Conservation (phyloP, 2,797 vertebrate genomes). For the Characodon lateralis region DNA sequence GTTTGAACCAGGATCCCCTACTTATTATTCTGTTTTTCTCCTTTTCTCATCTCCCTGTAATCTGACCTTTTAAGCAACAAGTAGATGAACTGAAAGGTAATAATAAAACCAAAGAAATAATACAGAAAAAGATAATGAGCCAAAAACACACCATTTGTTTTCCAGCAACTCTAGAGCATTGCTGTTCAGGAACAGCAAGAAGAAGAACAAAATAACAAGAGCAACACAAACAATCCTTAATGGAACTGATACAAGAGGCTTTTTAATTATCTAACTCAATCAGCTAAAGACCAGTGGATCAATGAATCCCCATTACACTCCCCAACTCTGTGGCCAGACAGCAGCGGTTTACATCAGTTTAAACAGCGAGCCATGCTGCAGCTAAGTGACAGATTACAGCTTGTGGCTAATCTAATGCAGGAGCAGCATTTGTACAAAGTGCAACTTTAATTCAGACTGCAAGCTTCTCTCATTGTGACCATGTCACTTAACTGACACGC, state of each 20-base stretch:
- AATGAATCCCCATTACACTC: slow-evolving; percentile 85
- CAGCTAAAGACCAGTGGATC: slow-evolving; percentile 85
- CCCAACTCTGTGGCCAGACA: slow-evolving; percentile 73
- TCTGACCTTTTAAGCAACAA: neutral
- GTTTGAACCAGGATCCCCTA: slow-evolving; percentile 37
- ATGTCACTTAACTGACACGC: slow-evolving; percentile 76
- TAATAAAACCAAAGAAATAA: slow-evolving; percentile 33
- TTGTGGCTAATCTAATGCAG: slow-evolving; percentile 83
- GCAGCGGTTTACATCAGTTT: slow-evolving; percentile 80
- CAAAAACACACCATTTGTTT: slow-evolving; percentile 39
- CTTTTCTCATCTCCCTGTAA: neutral
- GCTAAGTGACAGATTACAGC: slow-evolving; percentile 85
- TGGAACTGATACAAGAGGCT: slow-evolving; percentile 86
- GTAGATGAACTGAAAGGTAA: slow-evolving; percentile 6
- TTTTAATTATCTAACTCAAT: slow-evolving; percentile 90
- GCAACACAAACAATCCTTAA: slow-evolving; percentile 85
- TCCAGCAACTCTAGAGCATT: slow-evolving; percentile 52
- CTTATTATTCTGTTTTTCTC: slow-evolving; percentile 41
- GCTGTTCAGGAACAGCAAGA: slow-evolving; percentile 68
- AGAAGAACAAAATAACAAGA: slow-evolving; percentile 37
- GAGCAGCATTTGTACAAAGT: slow-evolving; percentile 74
- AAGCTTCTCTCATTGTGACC: slow-evolving; percentile 73
- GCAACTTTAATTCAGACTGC: slow-evolving; percentile 83
- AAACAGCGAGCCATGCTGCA: slow-evolving; percentile 72
- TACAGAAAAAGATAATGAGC: slow-evolving; percentile 20